Base-by-base conservation (phyloP, 1,140 invertebrate species). In the Drosophila littoralis region DNA sequence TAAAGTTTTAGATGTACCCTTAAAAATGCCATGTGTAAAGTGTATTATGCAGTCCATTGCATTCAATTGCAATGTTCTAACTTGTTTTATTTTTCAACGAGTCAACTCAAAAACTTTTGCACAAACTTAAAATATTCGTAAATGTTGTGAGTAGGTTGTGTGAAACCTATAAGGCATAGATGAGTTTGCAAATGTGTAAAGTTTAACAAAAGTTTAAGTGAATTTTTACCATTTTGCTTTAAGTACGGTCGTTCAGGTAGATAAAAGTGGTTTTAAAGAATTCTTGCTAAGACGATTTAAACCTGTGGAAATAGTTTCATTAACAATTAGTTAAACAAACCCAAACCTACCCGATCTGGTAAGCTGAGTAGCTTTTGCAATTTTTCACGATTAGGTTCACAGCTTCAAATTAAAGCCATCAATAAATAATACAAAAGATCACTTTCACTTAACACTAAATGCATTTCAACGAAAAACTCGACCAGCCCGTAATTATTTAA, bases 401-500 rank as follows among this genome's bases (percentile, higher is more conserved):
- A 15, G 9, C 32, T 61, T 22, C 8, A 48, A 32, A 64, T 43
- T 52, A 33, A 12, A 33, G 9, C 22, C 48, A 64, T 64, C 61
- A 42, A 22, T 12, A 57, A 28, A 12, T 22, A 28, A n/a, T 22
- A n/a, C 46, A 45, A 43, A 45, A 15, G 42, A 55, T 65, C 52
- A 66, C 72, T 75, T 75, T 75, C 72, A 75, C 66, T 58, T 42
- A 38, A 57, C 32, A 63, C 72, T 17, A 50, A 75, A 57, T 69
- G 36, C 8, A 10, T 46, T 58, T 46, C 9, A 8, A 54, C 8
- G 5, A 51, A 67, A 38, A 13, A 58, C 13, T 13, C 32, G 35
- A 61, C n/a, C 42, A 33, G 42, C 10, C 38, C 50, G 46, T 71
- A 78, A 86, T 72, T 77, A 65, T 69, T 74, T 45, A 81, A 79